phyloP scores from a whole-genome alignment of 2,113 vertebrate species.

The Ciconia stormi region DNA sequence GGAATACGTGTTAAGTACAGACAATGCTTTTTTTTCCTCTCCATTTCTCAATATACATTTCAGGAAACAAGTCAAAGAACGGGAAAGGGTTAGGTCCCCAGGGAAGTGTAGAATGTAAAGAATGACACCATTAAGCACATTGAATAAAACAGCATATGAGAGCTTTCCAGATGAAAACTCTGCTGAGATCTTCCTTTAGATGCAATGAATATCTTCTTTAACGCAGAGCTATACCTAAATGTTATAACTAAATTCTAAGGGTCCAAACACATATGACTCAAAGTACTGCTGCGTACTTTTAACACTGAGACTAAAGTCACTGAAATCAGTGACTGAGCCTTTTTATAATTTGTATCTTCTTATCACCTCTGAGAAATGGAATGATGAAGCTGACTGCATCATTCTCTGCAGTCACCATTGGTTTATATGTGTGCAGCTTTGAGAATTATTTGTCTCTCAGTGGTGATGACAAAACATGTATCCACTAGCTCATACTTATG shows the following conservation, averaged over 20 bases:
- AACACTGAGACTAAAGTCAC: not conserved
- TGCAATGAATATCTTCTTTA: not conserved
- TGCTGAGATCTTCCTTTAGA: not conserved
- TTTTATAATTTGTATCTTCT: not conserved
- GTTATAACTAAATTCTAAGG: not conserved
- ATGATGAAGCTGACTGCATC: not conserved
- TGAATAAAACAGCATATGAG: not conserved
- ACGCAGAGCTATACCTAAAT: not conserved
- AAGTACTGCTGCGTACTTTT: not conserved
- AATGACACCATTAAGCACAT: not conserved
- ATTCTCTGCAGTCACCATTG: not conserved
- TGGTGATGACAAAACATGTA: not conserved
- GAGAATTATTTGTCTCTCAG: not conserved
- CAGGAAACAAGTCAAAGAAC: not conserved
- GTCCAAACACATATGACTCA: not conserved
- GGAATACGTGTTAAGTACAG: not conserved
- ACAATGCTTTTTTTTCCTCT: not conserved
- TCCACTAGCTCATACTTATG: not conserved
- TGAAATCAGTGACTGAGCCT: not conserved
- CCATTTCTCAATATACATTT: not conserved
- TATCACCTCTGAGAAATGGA: not conserved
- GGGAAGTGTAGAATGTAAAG: not conserved
- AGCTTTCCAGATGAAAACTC: not conserved
- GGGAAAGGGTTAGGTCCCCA: not conserved
- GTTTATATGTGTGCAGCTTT: not conserved